Evolutionary conservation across 1,140 invertebrate species (phyloP), one percentile per base, ranked within the genome.

Genomic region (Atta colombica): DNA sequence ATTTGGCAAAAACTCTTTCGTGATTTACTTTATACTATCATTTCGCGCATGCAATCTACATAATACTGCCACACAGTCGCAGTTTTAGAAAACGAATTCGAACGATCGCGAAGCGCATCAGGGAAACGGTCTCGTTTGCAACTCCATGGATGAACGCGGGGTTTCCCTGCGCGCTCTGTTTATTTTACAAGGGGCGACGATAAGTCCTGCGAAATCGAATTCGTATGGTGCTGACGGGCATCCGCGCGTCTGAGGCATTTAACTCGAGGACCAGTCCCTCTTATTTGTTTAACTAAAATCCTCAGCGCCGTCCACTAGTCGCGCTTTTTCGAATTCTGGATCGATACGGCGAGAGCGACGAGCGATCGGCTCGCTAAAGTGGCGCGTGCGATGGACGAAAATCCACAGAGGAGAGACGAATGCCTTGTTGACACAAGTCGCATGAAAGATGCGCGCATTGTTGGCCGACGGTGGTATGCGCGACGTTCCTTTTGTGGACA

Each of bases 261-360:
- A 81, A 71, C 65, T 81, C 49, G 65, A 78, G 61, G 68, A 77
- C 85, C 72, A 72, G 87, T 86, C 69, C 39, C 71, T 81, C 72
- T 92, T 92, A 91, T 92, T 92, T 92, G 92, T 91, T 92, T 90
- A 91, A 92, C 91, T 92, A 92, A 92, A 92, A 92, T 92, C 91
- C 86, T 85, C 80, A 60, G 61, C 78, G 63, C 81, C 78, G 87
- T 88, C 88, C 90, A 60, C 69, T 74, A 77, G 55, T 61, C 58
- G 85, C 81, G 87, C 85, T 87, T 81, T 91, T 71, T 60, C 65
- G 31, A 74, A 60, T 81, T 68, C 45, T 58, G 60, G 87, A 91
- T 92, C 90, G 88, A 92, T 91, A 89, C 68, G 77, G 28, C 74
- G 74, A 49, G 31, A 49, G 35, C 55, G 74, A 35, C 55, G 74